Percentiles rank a stretch among this genome's conserved stretches.
Conservation (phyloP, 1,140 invertebrate species). For the Radopholus similis region DNA sequence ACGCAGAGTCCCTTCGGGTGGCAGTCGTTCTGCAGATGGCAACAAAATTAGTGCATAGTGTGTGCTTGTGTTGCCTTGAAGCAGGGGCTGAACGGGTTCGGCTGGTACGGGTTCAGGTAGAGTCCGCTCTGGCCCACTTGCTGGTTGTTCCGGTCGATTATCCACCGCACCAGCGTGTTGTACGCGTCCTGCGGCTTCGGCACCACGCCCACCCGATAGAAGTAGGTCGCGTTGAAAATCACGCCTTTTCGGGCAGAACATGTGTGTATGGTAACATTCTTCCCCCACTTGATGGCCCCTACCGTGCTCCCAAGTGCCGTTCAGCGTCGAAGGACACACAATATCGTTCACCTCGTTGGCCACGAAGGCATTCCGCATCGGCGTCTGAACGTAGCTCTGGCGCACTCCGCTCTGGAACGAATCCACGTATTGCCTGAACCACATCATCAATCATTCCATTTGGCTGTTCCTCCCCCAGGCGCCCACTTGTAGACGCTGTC, state of each 20-base stretch:
- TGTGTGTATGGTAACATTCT: neutral
- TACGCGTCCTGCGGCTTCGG: conserved; percentile 52
- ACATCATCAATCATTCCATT: neutral
- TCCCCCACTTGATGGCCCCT: neutral
- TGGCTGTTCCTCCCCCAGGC: neutral
- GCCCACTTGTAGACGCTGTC: conserved; percentile 48
- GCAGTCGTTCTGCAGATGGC: conserved; percentile 42
- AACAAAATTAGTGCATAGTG: neutral
- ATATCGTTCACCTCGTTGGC: conserved; percentile 57
- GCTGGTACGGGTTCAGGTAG: conserved; percentile 55
- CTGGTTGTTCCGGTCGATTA: conserved; percentile 54
- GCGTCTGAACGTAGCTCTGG: conserved; percentile 55
- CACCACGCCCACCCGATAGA: conserved; percentile 47
- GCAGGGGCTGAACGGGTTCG: neutral
- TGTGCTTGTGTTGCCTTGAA: neutral
- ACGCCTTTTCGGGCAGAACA: conserved; percentile 35
- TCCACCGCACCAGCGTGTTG: conserved; percentile 49
- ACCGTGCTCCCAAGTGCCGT: conserved; percentile 46
- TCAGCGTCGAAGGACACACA: conserved; percentile 49
- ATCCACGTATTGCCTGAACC: conserved; percentile 36
- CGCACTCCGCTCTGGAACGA: conserved; percentile 50
- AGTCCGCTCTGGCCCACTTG: conserved; percentile 56
- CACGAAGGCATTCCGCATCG: conserved; percentile 50
- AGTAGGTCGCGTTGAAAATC: conserved; percentile 54
- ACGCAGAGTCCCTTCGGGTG: conserved; percentile 56